Conservation (phyloP, 64 coral and sea anemone species). For the Orbicella faveolata region DNA sequence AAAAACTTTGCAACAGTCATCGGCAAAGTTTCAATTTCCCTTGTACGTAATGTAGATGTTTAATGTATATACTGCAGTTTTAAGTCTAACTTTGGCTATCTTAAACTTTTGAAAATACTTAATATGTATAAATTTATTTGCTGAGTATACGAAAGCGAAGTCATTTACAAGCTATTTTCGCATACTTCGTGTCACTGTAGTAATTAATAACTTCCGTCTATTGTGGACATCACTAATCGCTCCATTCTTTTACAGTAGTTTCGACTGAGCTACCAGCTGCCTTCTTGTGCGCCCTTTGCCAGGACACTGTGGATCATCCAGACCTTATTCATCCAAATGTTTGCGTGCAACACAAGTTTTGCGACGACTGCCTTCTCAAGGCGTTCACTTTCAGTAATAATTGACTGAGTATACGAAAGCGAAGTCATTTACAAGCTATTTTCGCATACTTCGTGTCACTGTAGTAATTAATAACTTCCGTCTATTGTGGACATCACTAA, state of each 20-base stretch:
- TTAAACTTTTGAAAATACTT: too few species aligned
- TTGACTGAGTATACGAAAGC: background rate
- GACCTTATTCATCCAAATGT: background rate
- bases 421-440: too few species aligned
- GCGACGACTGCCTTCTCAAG: background rate
- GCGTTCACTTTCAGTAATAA: constrained; percentile 6
- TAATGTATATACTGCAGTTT: too few species aligned
- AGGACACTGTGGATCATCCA: background rate
- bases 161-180: too few species aligned
- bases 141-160: too few species aligned
- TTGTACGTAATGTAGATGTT: too few species aligned
- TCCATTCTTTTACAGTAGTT: background rate
- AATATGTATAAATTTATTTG: too few species aligned
- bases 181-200: too few species aligned
- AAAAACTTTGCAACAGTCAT: too few species aligned
- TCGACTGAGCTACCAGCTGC: background rate
- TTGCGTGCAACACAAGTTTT: constrained; percentile 8
- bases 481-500: background rate
- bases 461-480: background rate
- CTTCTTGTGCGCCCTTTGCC: background rate
- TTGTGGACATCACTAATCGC: background rate
- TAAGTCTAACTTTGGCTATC: too few species aligned
- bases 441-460: too few species aligned
- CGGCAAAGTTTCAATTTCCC: too few species aligned
- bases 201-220: background rate